These are phyloP conservation scores for Oncorhynchus kisutch DNA, from an alignment of 2,113 vertebrate genomes.

Conservation along the genomic window DNA sequence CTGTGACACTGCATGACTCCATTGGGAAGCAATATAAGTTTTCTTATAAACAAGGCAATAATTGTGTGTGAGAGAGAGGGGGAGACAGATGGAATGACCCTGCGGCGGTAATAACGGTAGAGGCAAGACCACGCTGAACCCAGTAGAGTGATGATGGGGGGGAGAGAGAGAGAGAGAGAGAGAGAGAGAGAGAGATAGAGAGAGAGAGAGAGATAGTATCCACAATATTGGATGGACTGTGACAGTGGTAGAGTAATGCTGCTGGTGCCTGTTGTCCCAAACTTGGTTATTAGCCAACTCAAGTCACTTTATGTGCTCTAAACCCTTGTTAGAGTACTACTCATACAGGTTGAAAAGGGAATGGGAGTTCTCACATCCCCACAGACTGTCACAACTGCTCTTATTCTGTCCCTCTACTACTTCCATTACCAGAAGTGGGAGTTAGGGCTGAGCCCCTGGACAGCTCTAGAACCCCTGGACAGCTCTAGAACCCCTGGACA, in stretches of 20 bases:
- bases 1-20: slow-evolving; percentile 8
- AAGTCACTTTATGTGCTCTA: too few relatives aligned
- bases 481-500: too few relatives aligned
- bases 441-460: slow-evolving; percentile 2
- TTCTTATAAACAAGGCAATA: too few relatives aligned
- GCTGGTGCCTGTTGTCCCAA: not conserved
- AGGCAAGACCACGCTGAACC: slow-evolving; percentile 2
- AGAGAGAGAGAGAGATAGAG: slow-evolving; percentile 3
- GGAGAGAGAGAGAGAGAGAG: slow-evolving; percentile 9
- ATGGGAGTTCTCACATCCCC: not conserved
- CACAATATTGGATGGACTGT: not conserved
- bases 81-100: slow-evolving; percentile 5
- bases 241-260: not conserved
- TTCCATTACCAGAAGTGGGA: too few relatives aligned
- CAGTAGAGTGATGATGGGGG: slow-evolving; percentile 22
- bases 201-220: slow-evolving; percentile 20
- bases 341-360: too few relatives aligned
- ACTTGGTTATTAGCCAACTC: not conserved
- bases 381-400: not conserved
- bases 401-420: too few relatives aligned
- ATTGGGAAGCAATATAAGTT: too few relatives aligned
- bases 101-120: slow-evolving; percentile 30
- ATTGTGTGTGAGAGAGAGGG: too few relatives aligned
- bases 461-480: slow-evolving; percentile 59
- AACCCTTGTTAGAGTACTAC: too few relatives aligned